Percentiles rank a stretch among this genome's conserved stretches.
Evolutionary conservation across 2,797 vertebrate genomes (phyloP).

Genomic region (Lateolabrax maculatus): DNA sequence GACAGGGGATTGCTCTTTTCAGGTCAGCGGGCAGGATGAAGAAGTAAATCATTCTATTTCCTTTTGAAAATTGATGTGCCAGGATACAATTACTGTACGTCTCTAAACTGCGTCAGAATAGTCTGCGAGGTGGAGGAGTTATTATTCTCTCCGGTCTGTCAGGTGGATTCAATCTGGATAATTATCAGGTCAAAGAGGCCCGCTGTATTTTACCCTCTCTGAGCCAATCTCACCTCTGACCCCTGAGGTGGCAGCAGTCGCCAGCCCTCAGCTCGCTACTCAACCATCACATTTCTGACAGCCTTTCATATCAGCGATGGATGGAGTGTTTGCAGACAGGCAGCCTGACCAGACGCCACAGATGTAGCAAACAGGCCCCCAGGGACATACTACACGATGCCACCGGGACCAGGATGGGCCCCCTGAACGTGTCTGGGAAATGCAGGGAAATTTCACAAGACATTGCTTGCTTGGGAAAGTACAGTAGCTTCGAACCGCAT

Average conservation of each 20-base stretch:
- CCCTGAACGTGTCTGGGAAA: constrained; percentile 40
- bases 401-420: constrained; percentile 39
- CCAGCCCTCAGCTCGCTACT: constrained; percentile 67
- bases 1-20: constrained; percentile 33
- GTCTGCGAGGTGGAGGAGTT: constrained; percentile 42
- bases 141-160: constrained; percentile 63
- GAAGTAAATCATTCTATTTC: constrained; percentile 70
- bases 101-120: constrained; percentile 63
- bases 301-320: constrained; percentile 78
- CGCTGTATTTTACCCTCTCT: constrained; percentile 61
- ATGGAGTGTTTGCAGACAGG: constrained; percentile 78
- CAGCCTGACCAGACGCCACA: constrained; percentile 65
- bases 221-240: constrained; percentile 77
- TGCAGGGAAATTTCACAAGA: constrained; percentile 63
- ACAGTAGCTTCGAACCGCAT: constrained; percentile 27
- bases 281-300: constrained; percentile 74
- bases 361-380: constrained; percentile 64
- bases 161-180: constrained; percentile 81
- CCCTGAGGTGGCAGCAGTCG: constrained; percentile 71
- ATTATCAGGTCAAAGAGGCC: constrained; percentile 75
- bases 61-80: constrained; percentile 66
- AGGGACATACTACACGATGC: constrained; percentile 52
- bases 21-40: constrained; percentile 53
- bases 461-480: constrained; percentile 47
- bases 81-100: constrained; percentile 54